Percentiles rank a stretch among this genome's conserved stretches.
phyloP scores from a whole-genome alignment of 2,888 invertebrate species.

The Sympetrum striolatum region DNA sequence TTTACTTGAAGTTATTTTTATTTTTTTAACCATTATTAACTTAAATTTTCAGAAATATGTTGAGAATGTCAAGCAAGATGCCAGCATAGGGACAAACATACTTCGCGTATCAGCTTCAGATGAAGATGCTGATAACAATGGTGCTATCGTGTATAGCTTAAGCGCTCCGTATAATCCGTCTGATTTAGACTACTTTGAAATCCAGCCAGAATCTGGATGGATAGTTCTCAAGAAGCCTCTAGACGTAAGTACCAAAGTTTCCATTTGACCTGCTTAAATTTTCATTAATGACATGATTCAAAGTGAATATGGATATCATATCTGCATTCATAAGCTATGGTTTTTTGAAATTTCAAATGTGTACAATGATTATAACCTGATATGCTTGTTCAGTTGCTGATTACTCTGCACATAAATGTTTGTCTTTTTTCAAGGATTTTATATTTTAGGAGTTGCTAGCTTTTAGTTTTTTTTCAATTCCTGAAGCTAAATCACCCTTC shows the following conservation, averaged over 20 bases:
- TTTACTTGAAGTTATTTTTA: not conserved
- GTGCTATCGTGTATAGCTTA: conserved; percentile 90
- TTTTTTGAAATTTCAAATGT: conserved; percentile 9
- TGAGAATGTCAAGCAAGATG: conserved; percentile 96
- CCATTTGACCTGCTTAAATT: conserved; percentile 4
- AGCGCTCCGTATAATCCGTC: conserved; percentile 88
- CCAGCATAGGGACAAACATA: conserved; percentile 93
- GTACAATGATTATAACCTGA: not conserved
- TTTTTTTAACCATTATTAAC: not conserved
- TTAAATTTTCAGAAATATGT: conserved; percentile 84
- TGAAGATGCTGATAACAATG: conserved; percentile 96
- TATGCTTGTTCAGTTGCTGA: conserved; percentile 35
- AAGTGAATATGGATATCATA: conserved; percentile 17
- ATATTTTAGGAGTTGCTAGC: conserved; percentile 39
- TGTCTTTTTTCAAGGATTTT: conserved; percentile 39
- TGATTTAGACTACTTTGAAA: conserved; percentile 94
- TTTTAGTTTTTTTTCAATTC: conserved; percentile 31
- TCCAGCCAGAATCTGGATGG: conserved; percentile 97
- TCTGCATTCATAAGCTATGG: conserved; percentile 14
- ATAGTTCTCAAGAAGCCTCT: conserved; percentile 93
- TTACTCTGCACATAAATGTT: conserved; percentile 44
- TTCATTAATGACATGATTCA: not conserved
- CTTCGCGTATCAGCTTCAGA: conserved; percentile 94
- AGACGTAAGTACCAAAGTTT: conserved; percentile 84
- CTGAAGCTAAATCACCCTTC: conserved; percentile 30